A percentile compares a stretch with the other conserved stretches of the same genome.
phyloP scores from a whole-genome alignment of 1,140 invertebrate species.

The Drosophila pectinifera region DNA sequence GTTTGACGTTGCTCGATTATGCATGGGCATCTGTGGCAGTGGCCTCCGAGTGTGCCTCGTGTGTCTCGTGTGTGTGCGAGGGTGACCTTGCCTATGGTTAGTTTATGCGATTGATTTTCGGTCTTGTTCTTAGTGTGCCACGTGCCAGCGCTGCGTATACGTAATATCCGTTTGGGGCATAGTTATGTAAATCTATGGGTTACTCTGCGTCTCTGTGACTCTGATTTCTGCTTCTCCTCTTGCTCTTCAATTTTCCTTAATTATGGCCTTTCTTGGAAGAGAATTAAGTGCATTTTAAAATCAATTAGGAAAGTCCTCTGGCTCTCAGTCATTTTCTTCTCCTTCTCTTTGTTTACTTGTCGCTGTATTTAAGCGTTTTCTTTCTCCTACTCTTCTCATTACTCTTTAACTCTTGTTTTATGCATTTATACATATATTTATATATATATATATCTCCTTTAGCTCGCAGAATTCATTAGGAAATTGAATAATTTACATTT shows the following conservation, averaged over 20 bases:
- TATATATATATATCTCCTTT: neutral
- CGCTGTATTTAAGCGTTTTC: neutral
- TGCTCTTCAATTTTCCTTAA: neutral
- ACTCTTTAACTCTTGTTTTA: neutral
- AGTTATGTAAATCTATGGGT: constrained; percentile 38
- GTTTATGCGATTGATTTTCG: constrained; percentile 66
- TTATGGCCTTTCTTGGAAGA: neutral
- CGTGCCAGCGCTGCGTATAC: constrained; percentile 47
- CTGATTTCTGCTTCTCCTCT: neutral
- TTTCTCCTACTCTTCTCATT: neutral
- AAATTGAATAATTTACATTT: constrained; percentile 16
- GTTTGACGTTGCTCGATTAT: constrained; percentile 62
- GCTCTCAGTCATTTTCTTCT: neutral
- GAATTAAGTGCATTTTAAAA: constrained; percentile 40
- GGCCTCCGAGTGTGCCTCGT: neutral
- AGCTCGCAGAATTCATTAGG: neutral
- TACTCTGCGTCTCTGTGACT: neutral
- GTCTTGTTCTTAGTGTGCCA: constrained; percentile 44
- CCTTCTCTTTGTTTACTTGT: neutral
- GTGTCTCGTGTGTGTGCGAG: constrained; percentile 5
- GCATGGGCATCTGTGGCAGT: constrained; percentile 19
- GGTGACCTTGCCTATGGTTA: constrained; percentile 43
- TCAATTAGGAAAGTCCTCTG: constrained; percentile 25
- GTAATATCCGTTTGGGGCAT: constrained; percentile 36
- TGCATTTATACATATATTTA: no score